Evolutionary conservation across 2,113 vertebrate genomes (phyloP).

Genomic region (Onychostruthus taczanowskii): DNA sequence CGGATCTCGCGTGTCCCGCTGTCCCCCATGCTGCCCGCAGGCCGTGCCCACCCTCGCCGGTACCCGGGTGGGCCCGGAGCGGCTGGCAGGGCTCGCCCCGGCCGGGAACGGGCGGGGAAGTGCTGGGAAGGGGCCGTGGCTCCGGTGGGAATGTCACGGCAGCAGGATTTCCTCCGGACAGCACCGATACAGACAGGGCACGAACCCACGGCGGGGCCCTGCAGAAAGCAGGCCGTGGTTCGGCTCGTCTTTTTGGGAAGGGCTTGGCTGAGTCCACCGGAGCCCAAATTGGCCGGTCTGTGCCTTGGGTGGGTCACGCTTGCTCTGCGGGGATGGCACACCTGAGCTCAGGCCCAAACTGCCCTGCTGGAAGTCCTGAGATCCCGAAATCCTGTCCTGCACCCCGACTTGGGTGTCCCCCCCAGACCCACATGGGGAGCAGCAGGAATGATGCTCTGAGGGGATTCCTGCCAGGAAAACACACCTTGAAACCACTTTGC

Average conservation of each 20-base stretch:
- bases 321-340: accelerated
- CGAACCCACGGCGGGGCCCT: background rate
- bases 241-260: background rate
- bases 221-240: background rate
- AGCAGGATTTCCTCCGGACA: background rate
- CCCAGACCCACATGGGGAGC: accelerated
- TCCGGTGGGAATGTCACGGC: background rate
- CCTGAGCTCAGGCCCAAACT: accelerated
- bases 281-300: accelerated
- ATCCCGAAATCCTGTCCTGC: accelerated
- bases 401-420: accelerated
- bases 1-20: background rate
- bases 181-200: background rate
- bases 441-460: background rate
- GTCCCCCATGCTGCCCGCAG: no score
- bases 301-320: accelerated
- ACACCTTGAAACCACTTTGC: background rate
- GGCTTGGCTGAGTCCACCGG: accelerated
- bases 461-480: background rate
- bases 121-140: background rate
- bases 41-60: accelerated
- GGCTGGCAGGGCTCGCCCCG: background rate
- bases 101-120: background rate
- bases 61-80: background rate
- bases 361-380: accelerated